Base-by-base conservation (phyloP, 2,797 vertebrate genomes). In the Basileuterus tristriatus region DNA sequence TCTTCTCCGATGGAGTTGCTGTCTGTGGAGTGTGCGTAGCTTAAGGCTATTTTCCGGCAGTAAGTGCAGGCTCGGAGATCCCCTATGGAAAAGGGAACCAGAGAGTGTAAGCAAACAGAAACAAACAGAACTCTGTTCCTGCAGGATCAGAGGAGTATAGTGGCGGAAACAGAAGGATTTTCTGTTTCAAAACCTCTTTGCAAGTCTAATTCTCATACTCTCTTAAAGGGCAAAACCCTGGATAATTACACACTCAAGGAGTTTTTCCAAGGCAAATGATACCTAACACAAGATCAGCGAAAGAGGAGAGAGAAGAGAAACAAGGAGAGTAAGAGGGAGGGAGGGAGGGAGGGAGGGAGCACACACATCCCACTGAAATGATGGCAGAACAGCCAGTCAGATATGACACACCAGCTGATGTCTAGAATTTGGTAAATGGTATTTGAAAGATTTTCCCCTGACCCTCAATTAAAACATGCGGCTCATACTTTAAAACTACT, bases 41-140 rank as follows among this genome's bases (percentile, higher is more conserved):
- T 99, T 68, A 99, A 97, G 3, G 99, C 99, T 69, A 99, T 98
- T 96, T 99, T 99, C 56, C 99, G 98, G 94, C 99, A 99, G 96
- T 99, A 99, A 2, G 99, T 99, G 44, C 99, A 99, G 24, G 99
- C 99, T 62, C 99, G 98, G 44, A 99, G 98, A 97, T 99, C 99
- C 93, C 99, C 99, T 99, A 59, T 1, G 64, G 79, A 96, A 95
- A 92, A 41, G 46, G 82, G 86, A 96, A 96, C 30, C 92, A 49
- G 60, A 74, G 59, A n/a, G 36, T 1, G 4, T 68, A 76, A 91
- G 37, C 5, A 0, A 93, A 84, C 36, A 71, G 91, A 77, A 96
- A 95, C 95, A 93, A 94, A 81, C 0, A 67, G 27, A 30, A 63
- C 67, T 76, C 79, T 77, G 86, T 92, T 94, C 63, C 74, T 89